Evolutionary conservation across 2,888 invertebrate species (phyloP).

Genomic region (Zaprionus bogoriensis): DNA sequence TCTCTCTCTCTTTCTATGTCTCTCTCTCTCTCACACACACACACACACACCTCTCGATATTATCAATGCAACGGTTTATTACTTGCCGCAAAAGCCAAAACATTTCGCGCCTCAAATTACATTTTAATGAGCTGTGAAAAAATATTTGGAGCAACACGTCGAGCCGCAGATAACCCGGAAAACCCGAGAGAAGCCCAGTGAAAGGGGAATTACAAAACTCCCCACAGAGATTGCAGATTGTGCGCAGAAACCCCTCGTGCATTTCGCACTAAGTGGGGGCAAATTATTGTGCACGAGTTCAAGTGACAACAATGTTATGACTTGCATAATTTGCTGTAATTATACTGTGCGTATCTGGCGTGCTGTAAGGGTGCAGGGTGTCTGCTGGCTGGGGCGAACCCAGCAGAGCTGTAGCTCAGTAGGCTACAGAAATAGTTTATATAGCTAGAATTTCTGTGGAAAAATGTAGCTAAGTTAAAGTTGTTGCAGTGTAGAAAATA

Average conservation of each 20-base stretch:
- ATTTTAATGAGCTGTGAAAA: conserved; percentile 77
- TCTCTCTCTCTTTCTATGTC: background rate
- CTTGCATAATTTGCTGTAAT: background rate
- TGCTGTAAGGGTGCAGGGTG: background rate
- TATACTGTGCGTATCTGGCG: background rate
- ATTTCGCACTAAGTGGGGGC: conserved; percentile 56
- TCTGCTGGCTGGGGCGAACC: no score
- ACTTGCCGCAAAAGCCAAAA: conserved; percentile 48
- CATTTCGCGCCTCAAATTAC: conserved; percentile 72
- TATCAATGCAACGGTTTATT: conserved; percentile 74
- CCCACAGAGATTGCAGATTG: conserved; percentile 5
- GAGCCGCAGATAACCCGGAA: conserved; percentile 34
- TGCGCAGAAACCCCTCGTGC: background rate
- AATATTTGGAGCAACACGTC: conserved; percentile 66
- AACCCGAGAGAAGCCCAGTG: no score
- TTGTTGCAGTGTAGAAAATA: no score
- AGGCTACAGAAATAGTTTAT: no score
- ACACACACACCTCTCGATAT: conserved; percentile 34
- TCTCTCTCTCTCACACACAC: background rate
- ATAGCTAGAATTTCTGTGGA: no score
- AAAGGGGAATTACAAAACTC: conserved; percentile 17
- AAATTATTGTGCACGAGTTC: conserved; percentile 41
- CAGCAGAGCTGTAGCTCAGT: no score
- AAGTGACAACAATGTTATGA: conserved; percentile 3
- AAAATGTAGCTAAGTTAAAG: no score